Evolutionary conservation across 2,113 vertebrate genomes (phyloP).

Genomic region (Lampris incognitus): DNA sequence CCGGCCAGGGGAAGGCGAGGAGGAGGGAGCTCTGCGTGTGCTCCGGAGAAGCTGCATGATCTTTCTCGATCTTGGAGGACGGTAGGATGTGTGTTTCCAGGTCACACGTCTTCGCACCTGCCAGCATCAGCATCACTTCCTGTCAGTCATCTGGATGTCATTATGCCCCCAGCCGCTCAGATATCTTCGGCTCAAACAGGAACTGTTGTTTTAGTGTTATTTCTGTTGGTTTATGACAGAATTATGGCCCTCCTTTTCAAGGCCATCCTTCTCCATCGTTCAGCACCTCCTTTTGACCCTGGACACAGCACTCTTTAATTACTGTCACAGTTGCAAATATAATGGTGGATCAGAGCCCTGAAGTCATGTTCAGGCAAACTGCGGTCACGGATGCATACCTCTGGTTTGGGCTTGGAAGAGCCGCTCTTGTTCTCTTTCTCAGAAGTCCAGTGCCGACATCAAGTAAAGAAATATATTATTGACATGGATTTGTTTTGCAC

Average conservation of each 20-base stretch:
- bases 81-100: slow-evolving; percentile 48
- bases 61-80: slow-evolving; percentile 25
- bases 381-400: slow-evolving; percentile 56
- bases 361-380: slow-evolving; percentile 65
- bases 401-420: slow-evolving; percentile 57
- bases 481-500: slow-evolving; percentile 67
- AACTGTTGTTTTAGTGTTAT: neutral
- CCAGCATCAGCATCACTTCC: slow-evolving; percentile 46
- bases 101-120: slow-evolving; percentile 39
- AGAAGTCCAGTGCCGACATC: slow-evolving; percentile 51
- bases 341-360: slow-evolving; percentile 49
- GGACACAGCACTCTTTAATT: slow-evolving; percentile 57
- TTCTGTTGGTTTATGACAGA: slow-evolving; percentile 8
- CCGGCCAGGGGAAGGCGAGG: slow-evolving; percentile 28
- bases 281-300: slow-evolving; percentile 51
- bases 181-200: neutral
- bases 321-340: slow-evolving; percentile 57
- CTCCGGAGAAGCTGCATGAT: neutral
- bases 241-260: neutral
- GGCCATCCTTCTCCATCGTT: slow-evolving; percentile 17
- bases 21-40: slow-evolving; percentile 4
- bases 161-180: slow-evolving; percentile 2
- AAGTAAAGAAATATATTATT: slow-evolving; percentile 52
- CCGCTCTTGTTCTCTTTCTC: slow-evolving; percentile 43
- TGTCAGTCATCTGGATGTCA: slow-evolving; percentile 59